Conservation (phyloP, 2,113 vertebrate genomes). For the Myxocyprinus asiaticus region DNA sequence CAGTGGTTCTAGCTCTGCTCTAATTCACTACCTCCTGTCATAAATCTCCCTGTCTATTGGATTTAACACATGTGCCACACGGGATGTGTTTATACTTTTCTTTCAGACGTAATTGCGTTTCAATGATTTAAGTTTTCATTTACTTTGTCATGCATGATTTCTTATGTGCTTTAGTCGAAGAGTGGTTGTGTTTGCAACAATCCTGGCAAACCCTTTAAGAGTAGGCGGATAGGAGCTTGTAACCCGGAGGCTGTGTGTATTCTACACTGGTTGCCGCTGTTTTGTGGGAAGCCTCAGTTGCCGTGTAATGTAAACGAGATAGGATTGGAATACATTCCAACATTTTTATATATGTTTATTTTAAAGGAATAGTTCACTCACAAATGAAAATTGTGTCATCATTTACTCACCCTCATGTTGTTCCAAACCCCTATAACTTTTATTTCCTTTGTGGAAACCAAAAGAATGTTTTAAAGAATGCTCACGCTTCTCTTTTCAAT, state of each 20-base stretch:
- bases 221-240: constrained; percentile 49
- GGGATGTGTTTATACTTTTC: constrained; percentile 58
- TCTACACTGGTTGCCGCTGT: constrained; percentile 45
- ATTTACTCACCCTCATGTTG: too few species aligned
- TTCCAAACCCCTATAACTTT: too few species aligned
- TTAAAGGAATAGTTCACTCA: not conserved
- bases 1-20: constrained; percentile 69
- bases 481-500: too few species aligned
- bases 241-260: constrained; percentile 54
- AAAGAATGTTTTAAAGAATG: too few species aligned
- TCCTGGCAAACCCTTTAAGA: constrained; percentile 52
- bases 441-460: too few species aligned
- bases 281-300: constrained; percentile 26
- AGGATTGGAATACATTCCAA: not conserved
- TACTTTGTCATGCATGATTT: constrained; percentile 57
- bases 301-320: constrained; percentile 37
- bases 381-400: too few species aligned
- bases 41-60: constrained; percentile 63
- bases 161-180: constrained; percentile 41
- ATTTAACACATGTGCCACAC: constrained; percentile 34
- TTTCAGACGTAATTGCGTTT: constrained; percentile 44
- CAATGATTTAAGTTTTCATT: constrained; percentile 58
- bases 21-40: constrained; percentile 59
- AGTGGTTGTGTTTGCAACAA: constrained; percentile 35
- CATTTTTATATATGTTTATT: not conserved